Evolutionary conservation across 1,140 invertebrate species (phyloP).

Genomic region (Conus ventricosus): DNA sequence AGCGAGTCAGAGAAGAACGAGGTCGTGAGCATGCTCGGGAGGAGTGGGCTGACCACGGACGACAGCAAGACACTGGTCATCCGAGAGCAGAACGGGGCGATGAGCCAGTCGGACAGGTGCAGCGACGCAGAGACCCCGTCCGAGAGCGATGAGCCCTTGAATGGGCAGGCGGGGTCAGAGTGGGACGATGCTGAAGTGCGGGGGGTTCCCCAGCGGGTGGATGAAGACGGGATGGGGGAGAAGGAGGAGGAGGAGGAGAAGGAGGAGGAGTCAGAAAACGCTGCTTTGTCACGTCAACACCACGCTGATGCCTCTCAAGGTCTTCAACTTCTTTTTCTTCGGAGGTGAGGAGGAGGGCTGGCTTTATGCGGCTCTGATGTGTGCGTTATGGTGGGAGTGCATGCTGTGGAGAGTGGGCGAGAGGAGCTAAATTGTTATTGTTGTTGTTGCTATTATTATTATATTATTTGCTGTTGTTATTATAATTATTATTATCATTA

Average conservation of each 20-base stretch:
- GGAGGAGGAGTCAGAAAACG: not conserved
- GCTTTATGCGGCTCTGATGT: not conserved
- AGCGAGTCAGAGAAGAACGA: not conserved
- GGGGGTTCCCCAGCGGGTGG: too few species aligned
- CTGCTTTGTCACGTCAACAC: constrained; percentile 78
- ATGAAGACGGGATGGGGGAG: not conserved
- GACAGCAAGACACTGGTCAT: not conserved
- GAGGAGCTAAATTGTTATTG: too few species aligned
- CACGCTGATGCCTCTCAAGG: constrained; percentile 87
- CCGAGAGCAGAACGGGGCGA: not conserved
- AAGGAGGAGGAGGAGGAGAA: not conserved
- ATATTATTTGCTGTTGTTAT: too few species aligned
- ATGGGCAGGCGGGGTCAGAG: not conserved
- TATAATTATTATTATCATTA: too few species aligned
- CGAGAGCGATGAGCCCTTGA: not conserved
- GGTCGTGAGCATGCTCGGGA: not conserved
- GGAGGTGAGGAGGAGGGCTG: constrained; percentile 80
- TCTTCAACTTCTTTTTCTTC: constrained; percentile 90
- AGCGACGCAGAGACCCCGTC: not conserved
- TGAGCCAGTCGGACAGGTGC: too few species aligned
- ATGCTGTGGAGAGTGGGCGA: too few species aligned
- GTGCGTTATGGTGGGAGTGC: not conserved
- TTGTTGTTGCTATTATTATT: too few species aligned
- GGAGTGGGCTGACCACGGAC: not conserved
- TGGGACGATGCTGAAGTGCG: not conserved